Evolutionary conservation across 2,797 vertebrate species (phyloP), one percentile per base, ranked within the genome.

Genomic region (Anguilla marmorata): DNA sequence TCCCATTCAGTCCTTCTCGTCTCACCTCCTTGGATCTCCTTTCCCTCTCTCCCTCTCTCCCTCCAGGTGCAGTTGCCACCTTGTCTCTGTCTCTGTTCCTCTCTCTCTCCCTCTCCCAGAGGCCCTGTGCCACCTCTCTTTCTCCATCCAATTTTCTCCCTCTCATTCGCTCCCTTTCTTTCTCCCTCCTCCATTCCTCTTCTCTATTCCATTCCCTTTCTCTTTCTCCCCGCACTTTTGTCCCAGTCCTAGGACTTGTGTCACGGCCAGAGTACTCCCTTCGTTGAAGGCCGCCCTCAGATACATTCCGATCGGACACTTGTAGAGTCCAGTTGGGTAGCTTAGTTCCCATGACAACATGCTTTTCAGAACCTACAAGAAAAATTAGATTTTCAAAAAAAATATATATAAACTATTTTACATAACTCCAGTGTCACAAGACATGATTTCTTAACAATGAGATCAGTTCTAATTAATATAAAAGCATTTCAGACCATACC

Each of bases 331-430:
- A 90, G 90, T 89, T 94, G 92, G 91, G 91, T 86, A 91, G 93
- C 94, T 93, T 95, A 87, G 94, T 96, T 91, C 92, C 95, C 95
- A 96, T 96, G 83, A 89, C 89, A 91, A 87, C 94, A 96, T 93
- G 91, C 87, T 93, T 88, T 91, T 93, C 86, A 92, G 86, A 92
- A 93, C 92, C 95, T 95, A 69, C 45, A 83, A 86, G 41, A 88
- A 19, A 86, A 82, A 45, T 56, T 4, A 1, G 11, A 41, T 76
- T 83, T 45, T 19, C 41, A 50, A 24, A n/a, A 52, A 45, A 50
- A 11, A 16, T 7, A 54, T 85, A 37, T 21, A 27, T 56, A 85
- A 50, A 24, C 2, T 12, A 50, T 82, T 82, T 82, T 6, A 24
- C 5, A 82, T 50, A 24, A 76, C 45, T 11, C 19, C 45, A 5